These are phyloP conservation scores for Fistularia commersonii DNA, from an alignment of 2,797 vertebrate genomes.

Conservation along the genomic window DNA sequence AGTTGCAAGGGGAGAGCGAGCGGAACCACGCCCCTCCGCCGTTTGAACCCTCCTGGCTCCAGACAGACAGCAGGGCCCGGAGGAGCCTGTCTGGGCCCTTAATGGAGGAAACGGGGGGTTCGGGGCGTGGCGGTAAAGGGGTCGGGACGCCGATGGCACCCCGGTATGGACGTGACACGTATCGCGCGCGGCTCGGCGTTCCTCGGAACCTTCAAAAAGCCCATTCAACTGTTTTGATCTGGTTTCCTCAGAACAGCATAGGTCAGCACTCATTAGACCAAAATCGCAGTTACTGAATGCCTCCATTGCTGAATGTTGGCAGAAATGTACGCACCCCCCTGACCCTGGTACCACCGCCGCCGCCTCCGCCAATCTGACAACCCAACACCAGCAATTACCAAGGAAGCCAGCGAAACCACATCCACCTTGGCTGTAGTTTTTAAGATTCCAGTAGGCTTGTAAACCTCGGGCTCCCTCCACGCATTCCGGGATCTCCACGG, in stretches of 20 bases:
- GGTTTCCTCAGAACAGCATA: slow-evolving; percentile 38
- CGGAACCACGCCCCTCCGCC: slow-evolving; percentile 68
- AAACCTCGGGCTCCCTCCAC: slow-evolving; percentile 65
- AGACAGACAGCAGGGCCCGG: slow-evolving; percentile 59
- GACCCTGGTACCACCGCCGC: slow-evolving; percentile 27
- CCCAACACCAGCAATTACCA: slow-evolving; percentile 79
- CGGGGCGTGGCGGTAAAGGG: too few species aligned
- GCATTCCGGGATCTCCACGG: slow-evolving; percentile 68
- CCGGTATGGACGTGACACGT: too few species aligned
- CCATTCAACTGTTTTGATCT: too few species aligned
- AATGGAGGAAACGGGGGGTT: slow-evolving; percentile 39
- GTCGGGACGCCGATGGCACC: too few species aligned
- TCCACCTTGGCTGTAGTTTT: slow-evolving; percentile 76
- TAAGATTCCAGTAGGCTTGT: slow-evolving; percentile 76
- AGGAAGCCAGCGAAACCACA: slow-evolving; percentile 79
- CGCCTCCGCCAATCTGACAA: slow-evolving; percentile 71
- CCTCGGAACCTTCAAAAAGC: too few species aligned
- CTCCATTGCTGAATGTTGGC: slow-evolving; percentile 69
- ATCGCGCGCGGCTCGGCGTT: too few species aligned
- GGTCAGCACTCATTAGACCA: slow-evolving; percentile 48
- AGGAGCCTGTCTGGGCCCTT: slow-evolving; percentile 60
- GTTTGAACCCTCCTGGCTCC: slow-evolving; percentile 76
- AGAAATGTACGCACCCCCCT: slow-evolving; percentile 33
- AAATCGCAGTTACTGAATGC: slow-evolving; percentile 63
- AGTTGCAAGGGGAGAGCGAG: slow-evolving; percentile 65